phyloP scores from a whole-genome alignment of 2,113 vertebrate genomes.

The Rana temporaria region DNA sequence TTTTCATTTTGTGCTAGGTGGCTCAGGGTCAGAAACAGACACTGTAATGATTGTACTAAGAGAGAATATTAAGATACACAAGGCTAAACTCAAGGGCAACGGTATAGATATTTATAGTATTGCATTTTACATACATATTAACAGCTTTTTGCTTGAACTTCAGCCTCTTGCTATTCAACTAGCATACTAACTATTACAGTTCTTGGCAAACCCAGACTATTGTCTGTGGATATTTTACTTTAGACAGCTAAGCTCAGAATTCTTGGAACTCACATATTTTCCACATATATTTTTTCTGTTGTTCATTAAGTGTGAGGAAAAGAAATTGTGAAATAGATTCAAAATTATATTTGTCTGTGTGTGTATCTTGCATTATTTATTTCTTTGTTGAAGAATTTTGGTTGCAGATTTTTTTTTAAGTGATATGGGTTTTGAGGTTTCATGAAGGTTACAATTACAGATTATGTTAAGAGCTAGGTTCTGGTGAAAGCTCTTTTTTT shows the following conservation, averaged over 20 bases:
- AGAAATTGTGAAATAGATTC: too few species aligned
- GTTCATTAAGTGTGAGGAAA: neutral
- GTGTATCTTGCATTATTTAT: too few species aligned
- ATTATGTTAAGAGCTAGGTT: too few species aligned
- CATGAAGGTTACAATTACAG: too few species aligned
- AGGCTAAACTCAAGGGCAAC: neutral
- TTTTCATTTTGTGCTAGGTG: neutral
- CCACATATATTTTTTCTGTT: neutral
- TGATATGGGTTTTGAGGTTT: too few species aligned
- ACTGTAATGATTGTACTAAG: neutral
- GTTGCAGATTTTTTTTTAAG: too few species aligned
- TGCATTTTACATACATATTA: constrained; percentile 22
- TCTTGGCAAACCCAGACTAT: constrained; percentile 11
- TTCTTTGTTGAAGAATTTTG: too few species aligned
- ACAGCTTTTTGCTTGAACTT: neutral
- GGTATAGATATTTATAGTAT: constrained; percentile 5
- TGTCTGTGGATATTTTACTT: constrained; percentile 5
- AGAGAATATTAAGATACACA: neutral
- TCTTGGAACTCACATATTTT: constrained; percentile 10
- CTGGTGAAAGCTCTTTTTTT: too few species aligned
- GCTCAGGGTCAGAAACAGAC: neutral
- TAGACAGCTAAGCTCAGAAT: constrained; percentile 10
- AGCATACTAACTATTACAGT: constrained; percentile 19
- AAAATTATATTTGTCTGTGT: too few species aligned
- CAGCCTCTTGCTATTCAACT: constrained; percentile 20